A percentile compares a stretch with the other conserved stretches of the same genome.
phyloP scores from a whole-genome alignment of 2,113 vertebrate genomes.

The Otocyon megalotis region DNA sequence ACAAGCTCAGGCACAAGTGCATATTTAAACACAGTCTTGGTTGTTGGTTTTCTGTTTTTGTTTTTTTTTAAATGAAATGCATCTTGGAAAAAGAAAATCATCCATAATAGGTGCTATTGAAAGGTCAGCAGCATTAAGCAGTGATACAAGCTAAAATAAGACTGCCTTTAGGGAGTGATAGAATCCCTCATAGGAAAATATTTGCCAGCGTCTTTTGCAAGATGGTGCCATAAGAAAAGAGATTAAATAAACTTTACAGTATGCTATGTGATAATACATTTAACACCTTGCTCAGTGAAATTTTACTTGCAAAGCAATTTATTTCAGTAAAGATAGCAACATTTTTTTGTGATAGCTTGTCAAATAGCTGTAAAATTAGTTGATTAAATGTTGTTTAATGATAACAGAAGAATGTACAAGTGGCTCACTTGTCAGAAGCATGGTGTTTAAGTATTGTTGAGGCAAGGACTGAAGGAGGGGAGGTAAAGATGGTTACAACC shows the following conservation, averaged over 20 bases:
- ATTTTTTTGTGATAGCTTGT: slow-evolving; percentile 67
- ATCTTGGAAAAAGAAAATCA: background rate
- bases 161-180: background rate
- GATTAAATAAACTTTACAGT: slow-evolving; percentile 61
- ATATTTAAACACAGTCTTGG: slow-evolving; percentile 16
- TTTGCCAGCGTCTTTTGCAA: slow-evolving; percentile 23
- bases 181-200: background rate
- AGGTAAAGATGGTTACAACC: background rate
- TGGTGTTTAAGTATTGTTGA: background rate
- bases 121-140: slow-evolving; percentile 55
- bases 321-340: slow-evolving; percentile 61
- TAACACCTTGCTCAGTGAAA: slow-evolving; percentile 76
- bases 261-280: slow-evolving; percentile 60
- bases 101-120: background rate
- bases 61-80: slow-evolving; percentile 19
- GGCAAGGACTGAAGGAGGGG: background rate
- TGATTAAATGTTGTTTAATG: slow-evolving; percentile 74
- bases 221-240: slow-evolving; percentile 17
- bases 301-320: slow-evolving; percentile 79
- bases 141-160: background rate
- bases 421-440: slow-evolving; percentile 53
- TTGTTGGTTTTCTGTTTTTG: background rate
- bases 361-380: slow-evolving; percentile 74
- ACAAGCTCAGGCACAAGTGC: background rate
- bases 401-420: slow-evolving; percentile 39